Conservation (phyloP, 2,888 invertebrate genomes). For the Campoplex capitator region DNA sequence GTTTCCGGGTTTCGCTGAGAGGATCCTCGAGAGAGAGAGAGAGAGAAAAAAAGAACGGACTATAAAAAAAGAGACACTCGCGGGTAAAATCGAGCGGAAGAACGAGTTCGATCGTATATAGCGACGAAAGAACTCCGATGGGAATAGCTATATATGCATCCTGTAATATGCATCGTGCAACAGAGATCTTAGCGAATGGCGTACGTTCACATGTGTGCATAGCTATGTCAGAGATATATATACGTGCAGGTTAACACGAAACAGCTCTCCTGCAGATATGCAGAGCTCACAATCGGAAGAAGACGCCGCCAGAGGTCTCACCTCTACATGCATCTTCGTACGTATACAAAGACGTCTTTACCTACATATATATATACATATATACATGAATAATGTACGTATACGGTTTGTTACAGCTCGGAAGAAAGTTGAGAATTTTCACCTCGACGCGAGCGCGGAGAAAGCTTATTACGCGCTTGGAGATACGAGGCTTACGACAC, state of each 20-base stretch:
- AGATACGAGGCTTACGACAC: conserved; percentile 71
- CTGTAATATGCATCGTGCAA: conserved; percentile 25
- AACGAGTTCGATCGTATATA: conserved; percentile 42
- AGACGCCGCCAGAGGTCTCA: conserved; percentile 43
- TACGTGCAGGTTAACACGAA: conserved; percentile 52
- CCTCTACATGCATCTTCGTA: neutral
- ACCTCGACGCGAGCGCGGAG: conserved; percentile 70
- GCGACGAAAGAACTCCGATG: neutral
- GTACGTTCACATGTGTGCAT: conserved; percentile 3
- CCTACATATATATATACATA: neutral
- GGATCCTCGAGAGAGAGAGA: neutral
- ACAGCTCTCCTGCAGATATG: conserved; percentile 35
- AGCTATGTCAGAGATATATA: neutral
- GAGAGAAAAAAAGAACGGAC: neutral
- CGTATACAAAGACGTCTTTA: too few relatives aligned
- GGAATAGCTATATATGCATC: neutral
- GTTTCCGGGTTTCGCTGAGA: conserved; percentile 38
- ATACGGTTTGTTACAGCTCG: conserved; percentile 42
- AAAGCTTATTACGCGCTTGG: conserved; percentile 72
- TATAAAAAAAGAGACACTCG: too few relatives aligned
- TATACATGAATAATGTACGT: conserved; percentile 1
- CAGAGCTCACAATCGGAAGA: conserved; percentile 63
- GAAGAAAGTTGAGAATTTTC: conserved; percentile 74
- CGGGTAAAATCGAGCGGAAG: conserved; percentile 50
- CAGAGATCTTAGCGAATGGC: neutral